phyloP scores from a whole-genome alignment of 2,113 vertebrate genomes.

The Elachura formosa region DNA sequence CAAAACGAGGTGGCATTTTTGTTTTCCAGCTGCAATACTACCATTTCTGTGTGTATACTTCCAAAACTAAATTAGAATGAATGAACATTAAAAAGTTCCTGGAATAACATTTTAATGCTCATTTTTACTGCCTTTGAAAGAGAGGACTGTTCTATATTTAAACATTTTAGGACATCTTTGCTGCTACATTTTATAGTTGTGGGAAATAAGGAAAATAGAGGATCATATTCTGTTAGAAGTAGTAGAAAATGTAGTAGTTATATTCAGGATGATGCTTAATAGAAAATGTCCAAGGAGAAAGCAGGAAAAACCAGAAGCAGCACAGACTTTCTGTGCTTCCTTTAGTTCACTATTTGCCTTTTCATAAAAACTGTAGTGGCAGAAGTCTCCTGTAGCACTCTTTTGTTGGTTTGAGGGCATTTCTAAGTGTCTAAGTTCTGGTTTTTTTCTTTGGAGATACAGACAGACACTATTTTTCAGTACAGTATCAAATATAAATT shows the following conservation, averaged over 20 bases:
- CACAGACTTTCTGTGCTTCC: not conserved
- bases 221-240: not conserved
- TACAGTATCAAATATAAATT: not conserved
- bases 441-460: not conserved
- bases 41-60: not conserved
- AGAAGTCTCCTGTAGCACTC: not conserved
- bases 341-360: not conserved
- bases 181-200: not conserved
- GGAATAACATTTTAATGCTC: not conserved
- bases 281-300: not conserved
- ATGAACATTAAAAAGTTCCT: not conserved
- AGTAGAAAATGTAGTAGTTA: not conserved
- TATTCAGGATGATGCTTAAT: not conserved
- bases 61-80: not conserved
- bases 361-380: not conserved
- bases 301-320: not conserved
- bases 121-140: not conserved
- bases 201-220: not conserved
- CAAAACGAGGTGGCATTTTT: not conserved
- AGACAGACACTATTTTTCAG: not conserved
- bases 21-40: not conserved
- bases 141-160: not conserved
- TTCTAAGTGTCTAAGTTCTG: not conserved
- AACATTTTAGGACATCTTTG: not conserved
- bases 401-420: not conserved